Evolutionary conservation across 1,140 invertebrate genomes (phyloP).

Genomic region (Eurytemora carolleeae): DNA sequence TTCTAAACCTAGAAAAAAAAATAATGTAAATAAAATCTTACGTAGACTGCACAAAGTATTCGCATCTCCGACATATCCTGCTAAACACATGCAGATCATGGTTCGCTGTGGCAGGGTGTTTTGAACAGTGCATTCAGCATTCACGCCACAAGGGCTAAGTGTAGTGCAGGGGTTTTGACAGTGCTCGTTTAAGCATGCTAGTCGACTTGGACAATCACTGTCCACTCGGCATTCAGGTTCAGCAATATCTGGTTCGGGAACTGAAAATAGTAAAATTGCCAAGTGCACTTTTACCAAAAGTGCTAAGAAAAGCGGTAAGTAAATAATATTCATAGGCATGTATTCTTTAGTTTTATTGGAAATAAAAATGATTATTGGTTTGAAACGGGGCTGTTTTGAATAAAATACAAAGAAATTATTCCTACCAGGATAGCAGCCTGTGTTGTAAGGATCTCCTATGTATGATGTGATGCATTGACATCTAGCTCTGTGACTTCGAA

Average conservation of each 20-base stretch:
- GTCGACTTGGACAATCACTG: constrained; percentile 49
- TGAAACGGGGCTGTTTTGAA: too few species aligned
- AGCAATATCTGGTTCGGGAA: constrained; percentile 2
- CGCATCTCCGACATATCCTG: constrained; percentile 60
- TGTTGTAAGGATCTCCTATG: constrained; percentile 44
- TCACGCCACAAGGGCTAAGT: constrained; percentile 26
- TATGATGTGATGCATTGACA: constrained; percentile 39
- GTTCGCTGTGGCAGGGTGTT: constrained; percentile 21
- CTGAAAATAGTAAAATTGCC: neutral
- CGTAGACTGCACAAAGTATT: neutral
- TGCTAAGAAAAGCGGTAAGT: too few species aligned
- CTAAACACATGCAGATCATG: constrained; percentile 51
- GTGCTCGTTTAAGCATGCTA: constrained; percentile 53
- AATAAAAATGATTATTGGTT: too few species aligned
- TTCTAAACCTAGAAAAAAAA: too few species aligned
- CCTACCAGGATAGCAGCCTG: constrained; percentile 31
- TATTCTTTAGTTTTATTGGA: too few species aligned
- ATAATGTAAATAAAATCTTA: too few species aligned
- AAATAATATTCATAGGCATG: too few species aligned
- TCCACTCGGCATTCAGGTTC: constrained; percentile 50
- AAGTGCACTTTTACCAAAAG: neutral
- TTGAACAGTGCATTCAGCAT: constrained; percentile 22
- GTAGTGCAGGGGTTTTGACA: constrained; percentile 41
- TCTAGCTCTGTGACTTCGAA: constrained; percentile 39
- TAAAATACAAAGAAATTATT: too few species aligned